A percentile compares a stretch with the other conserved stretches of the same genome.
These are phyloP conservation scores for Malacoctenus gilli DNA, from an alignment of 2,797 vertebrate species.

Conservation along the genomic window DNA sequence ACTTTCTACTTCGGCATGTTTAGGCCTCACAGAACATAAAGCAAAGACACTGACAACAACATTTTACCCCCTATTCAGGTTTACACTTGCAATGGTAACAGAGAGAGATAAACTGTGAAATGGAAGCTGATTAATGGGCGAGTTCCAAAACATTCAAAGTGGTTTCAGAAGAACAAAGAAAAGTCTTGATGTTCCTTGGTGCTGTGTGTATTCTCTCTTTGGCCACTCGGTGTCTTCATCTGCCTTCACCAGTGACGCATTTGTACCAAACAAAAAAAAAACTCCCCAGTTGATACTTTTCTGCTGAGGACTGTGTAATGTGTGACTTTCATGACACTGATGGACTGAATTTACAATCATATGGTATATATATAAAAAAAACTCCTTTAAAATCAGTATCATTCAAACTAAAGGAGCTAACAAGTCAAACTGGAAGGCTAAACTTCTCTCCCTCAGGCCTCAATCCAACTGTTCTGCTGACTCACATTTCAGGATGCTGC, in stretches of 20 bases:
- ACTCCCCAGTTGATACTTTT: conserved; percentile 1
- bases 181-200: not conserved
- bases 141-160: conserved; percentile 21
- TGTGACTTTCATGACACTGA: not conserved
- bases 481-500: not conserved
- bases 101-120: not conserved
- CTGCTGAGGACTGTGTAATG: not conserved
- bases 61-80: not conserved
- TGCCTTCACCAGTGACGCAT: no score
- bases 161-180: conserved; percentile 66
- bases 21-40: not conserved
- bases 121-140: not conserved
- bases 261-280: no score
- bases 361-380: no score
- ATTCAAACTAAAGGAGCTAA: no score
- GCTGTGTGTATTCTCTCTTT: conserved; percentile 24
- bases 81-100: conserved; percentile 8
- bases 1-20: no score
- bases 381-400: no score
- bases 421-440: no score
- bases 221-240: conserved; percentile 74
- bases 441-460: no score
- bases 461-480: no score
- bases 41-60: not conserved
- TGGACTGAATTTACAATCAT: not conserved